Evolutionary conservation across 2,113 vertebrate species (phyloP).

Genomic region (Mormoops blainvillei): DNA sequence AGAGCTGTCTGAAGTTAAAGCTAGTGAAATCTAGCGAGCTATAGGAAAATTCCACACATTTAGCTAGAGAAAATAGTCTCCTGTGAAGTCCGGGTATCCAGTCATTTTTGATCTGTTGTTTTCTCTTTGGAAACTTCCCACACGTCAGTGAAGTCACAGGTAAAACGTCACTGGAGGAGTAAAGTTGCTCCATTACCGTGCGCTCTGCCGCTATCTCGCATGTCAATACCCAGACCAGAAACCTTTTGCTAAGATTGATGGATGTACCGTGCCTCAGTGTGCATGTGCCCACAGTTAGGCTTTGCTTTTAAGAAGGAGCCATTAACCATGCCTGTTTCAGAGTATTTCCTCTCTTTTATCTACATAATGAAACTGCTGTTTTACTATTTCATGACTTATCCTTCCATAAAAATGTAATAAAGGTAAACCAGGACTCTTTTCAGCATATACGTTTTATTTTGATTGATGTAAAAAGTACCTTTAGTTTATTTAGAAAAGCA

Average conservation of each 20-base stretch:
- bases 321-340: conserved; percentile 60
- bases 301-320: conserved; percentile 62
- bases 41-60: conserved; percentile 15
- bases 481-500: background rate
- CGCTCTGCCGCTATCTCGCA: conserved; percentile 29
- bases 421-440: background rate
- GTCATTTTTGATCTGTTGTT: conserved; percentile 37
- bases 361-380: conserved; percentile 25
- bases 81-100: background rate
- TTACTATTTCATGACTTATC: conserved; percentile 47
- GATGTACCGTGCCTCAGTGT: conserved; percentile 46
- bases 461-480: background rate
- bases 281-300: conserved; percentile 68
- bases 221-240: conserved; percentile 65
- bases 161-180: conserved; percentile 60
- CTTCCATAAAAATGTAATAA: conserved; percentile 19
- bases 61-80: background rate
- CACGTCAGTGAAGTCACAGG: conserved; percentile 55
- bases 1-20: background rate
- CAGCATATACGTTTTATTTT: background rate
- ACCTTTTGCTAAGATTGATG: conserved; percentile 68
- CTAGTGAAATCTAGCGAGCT: conserved; percentile 12
- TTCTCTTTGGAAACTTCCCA: conserved; percentile 28
- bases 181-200: conserved; percentile 62
- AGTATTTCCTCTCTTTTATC: conserved; percentile 44